Base-by-base conservation (phyloP, 2,797 vertebrate genomes). In the Sebastes hubbsi region DNA sequence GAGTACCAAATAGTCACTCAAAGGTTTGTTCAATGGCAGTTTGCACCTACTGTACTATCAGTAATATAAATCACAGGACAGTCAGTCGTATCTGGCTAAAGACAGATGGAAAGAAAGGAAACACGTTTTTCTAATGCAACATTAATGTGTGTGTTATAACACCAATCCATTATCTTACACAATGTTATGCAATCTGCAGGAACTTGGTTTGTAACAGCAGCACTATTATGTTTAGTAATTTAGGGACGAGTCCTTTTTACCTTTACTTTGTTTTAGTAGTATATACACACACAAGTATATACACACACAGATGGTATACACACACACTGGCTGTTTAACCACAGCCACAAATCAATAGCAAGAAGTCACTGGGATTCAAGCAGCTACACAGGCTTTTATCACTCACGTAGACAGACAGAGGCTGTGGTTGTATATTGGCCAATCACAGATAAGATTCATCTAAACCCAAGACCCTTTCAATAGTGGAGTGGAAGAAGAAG, bases 401-500 rank as follows among this genome's bases (percentile, higher is more conserved):
- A 56, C n/a, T 75, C 74, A 67, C 32, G 16, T 14, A 22, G 22
- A 36, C 73, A 67, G 61, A 73, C 38, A 69, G 25, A 72, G 60
- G 24, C 59, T 29, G 36, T 22, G 59, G 62, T 68, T 70, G 25
- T 6, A 68, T 52, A 12, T 46, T 34, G 52, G 32, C 32, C 73
- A 84, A 89, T 84, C 38, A 55, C 32, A 69, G 82, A 89, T 84
- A 88, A 83, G 67, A 62, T 8, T 30, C 12, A 56, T 76, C 34
- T 65, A 75, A 87, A 78, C 58, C 42, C 13, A 29, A 80, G 55
- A 16, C n/a, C 25, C 32, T 54, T 77, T 78, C 49, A 36, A 52
- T 65, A 18, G 49, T 65, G 16, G 10, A 63, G 24, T 42, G 1
- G 42, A 18, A 12, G 54, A 13, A 54, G 6, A 8, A 5, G 9